These are phyloP conservation scores for Tylochromis polylepis DNA, from an alignment of 2,113 vertebrate species.

Conservation along the genomic window DNA sequence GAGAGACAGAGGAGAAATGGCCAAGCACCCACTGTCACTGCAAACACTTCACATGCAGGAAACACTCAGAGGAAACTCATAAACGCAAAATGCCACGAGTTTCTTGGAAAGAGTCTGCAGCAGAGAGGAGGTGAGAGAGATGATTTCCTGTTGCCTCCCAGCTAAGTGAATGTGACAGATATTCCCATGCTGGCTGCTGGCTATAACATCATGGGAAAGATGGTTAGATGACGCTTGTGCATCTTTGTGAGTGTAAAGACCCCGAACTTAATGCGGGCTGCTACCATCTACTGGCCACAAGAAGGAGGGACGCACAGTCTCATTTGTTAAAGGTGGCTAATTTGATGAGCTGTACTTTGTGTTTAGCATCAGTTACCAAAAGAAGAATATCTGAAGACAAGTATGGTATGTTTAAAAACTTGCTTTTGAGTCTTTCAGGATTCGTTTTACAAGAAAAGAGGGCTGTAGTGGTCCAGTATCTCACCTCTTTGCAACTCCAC, in stretches of 20 bases:
- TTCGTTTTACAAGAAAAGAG: neutral
- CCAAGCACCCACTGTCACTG: constrained; percentile 19
- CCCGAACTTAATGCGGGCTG: neutral
- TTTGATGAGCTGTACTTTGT: neutral
- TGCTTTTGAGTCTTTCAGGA: neutral
- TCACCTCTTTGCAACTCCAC: neutral
- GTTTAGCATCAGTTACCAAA: neutral
- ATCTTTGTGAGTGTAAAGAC: neutral
- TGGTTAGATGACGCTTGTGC: neutral
- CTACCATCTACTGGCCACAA: constrained; percentile 55
- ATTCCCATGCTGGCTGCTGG: constrained; percentile 25
- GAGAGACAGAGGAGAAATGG: neutral
- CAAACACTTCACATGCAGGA: constrained; percentile 25
- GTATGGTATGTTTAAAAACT: neutral
- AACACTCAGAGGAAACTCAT: neutral
- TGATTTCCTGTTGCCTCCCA: no score
- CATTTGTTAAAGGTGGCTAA: neutral
- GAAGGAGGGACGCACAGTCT: neutral
- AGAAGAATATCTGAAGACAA: neutral
- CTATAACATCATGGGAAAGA: constrained; percentile 43
- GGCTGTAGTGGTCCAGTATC: neutral
- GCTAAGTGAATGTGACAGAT: constrained; percentile 37
- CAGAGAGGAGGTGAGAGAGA: neutral
- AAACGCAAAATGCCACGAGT: neutral
- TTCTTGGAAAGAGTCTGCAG: neutral